Evolutionary conservation across 2,797 vertebrate species (phyloP).

Genomic region (Hydrolagus colliei): DNA sequence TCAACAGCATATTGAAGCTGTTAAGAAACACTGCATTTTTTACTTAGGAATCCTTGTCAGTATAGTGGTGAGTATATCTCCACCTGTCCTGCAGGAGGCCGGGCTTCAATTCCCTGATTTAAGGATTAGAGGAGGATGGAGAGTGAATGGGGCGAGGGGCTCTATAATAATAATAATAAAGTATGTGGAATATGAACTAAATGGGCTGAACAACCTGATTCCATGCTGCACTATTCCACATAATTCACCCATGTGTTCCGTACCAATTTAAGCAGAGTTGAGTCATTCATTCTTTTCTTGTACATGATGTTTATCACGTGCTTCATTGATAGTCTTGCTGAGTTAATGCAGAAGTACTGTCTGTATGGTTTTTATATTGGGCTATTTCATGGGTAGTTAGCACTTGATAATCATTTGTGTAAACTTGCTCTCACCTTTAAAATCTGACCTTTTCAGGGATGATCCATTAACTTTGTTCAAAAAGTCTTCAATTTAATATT

Average conservation of each 20-base stretch:
- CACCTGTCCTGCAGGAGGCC: too few species aligned
- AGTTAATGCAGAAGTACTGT: background rate
- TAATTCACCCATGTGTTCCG: background rate
- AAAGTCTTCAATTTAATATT: conserved; percentile 8
- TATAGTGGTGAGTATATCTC: too few species aligned
- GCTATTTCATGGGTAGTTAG: background rate
- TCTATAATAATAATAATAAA: too few species aligned
- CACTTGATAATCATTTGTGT: background rate
- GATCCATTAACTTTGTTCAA: background rate
- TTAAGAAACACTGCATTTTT: too few species aligned
- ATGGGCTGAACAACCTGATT: background rate
- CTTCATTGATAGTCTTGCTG: too few species aligned
- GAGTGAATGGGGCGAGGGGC: too few species aligned
- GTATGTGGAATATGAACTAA: background rate
- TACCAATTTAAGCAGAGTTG: background rate
- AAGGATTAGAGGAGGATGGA: too few species aligned
- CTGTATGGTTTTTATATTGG: background rate
- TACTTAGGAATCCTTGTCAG: too few species aligned
- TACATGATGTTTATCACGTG: background rate
- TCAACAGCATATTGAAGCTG: too few species aligned
- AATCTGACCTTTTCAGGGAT: background rate
- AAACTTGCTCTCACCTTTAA: background rate
- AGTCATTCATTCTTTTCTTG: too few species aligned
- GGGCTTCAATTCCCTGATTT: too few species aligned
- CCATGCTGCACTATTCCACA: background rate